Evolutionary conservation across 2,113 vertebrate genomes (phyloP).

Genomic region (Pontoporia blainvillei): DNA sequence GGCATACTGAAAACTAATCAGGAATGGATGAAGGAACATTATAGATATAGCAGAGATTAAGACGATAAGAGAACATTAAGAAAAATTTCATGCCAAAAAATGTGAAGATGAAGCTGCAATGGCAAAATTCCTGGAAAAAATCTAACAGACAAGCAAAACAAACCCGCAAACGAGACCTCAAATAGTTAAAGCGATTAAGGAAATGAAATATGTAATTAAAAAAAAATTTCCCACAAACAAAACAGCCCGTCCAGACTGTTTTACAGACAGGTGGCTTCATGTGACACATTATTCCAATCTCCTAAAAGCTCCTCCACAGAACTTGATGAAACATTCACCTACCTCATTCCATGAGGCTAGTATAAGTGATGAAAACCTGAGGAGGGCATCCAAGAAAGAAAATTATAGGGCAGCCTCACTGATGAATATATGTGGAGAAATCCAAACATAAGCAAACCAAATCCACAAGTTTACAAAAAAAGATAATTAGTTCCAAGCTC

Average conservation of each 20-base stretch:
- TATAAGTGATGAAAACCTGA: neutral
- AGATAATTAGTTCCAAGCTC: neutral
- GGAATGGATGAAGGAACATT: neutral
- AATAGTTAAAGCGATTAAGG: neutral
- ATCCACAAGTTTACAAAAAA: neutral
- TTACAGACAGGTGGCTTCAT: neutral
- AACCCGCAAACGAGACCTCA: neutral
- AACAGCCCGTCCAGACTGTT: neutral
- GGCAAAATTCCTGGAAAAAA: neutral
- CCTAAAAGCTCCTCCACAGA: neutral
- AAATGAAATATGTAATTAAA: neutral
- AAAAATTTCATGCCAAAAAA: neutral
- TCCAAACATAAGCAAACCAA: neutral
- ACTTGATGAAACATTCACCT: neutral
- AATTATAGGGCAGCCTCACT: neutral
- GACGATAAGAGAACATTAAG: neutral
- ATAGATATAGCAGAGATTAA: neutral
- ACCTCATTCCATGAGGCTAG: neutral
- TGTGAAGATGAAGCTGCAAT: neutral
- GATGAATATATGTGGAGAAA: neutral
- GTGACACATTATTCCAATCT: neutral
- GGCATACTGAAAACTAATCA: neutral
- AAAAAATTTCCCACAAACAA: neutral
- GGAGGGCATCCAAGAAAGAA: neutral
- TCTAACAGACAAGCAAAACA: neutral